Percentiles rank a stretch among this genome's conserved stretches.
Evolutionary conservation across 1,140 invertebrate species (phyloP).

Genomic region (Arctopsyche grandis): DNA sequence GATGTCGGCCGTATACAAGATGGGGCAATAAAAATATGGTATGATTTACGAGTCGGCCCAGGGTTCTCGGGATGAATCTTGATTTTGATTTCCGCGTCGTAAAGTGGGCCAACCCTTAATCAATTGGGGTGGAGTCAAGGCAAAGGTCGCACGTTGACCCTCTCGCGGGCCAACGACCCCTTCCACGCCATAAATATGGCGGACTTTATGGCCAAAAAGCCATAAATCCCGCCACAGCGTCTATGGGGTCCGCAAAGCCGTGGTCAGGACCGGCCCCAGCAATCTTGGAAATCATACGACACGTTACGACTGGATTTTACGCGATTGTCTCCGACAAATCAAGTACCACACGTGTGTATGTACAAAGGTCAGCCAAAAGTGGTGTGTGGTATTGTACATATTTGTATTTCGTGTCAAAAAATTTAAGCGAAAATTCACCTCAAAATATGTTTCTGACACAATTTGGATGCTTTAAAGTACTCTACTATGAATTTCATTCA

Average conservation of each 20-base stretch:
- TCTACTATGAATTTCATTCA: no score
- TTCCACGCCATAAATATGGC: constrained; percentile 16
- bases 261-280: no score
- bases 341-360: not conserved
- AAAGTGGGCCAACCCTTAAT: constrained; percentile 12
- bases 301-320: not conserved
- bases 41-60: no score
- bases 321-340: not conserved
- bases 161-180: not conserved
- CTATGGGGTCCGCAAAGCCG: no score
- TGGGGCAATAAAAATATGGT: no score
- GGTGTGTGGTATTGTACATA: no score
- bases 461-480: no score
- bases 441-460: no score
- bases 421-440: no score
- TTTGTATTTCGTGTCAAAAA: no score
- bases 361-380: no score
- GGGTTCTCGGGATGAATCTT: not conserved
- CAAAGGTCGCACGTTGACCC: constrained; percentile 19
- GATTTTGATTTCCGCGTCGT: not conserved
- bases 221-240: not conserved
- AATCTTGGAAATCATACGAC: not conserved
- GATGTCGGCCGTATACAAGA: no score
- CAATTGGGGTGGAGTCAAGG: constrained; percentile 11
- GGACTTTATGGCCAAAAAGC: constrained; percentile 1